phyloP scores from a whole-genome alignment of 2,797 vertebrate genomes.

The Paguma larvata region DNA sequence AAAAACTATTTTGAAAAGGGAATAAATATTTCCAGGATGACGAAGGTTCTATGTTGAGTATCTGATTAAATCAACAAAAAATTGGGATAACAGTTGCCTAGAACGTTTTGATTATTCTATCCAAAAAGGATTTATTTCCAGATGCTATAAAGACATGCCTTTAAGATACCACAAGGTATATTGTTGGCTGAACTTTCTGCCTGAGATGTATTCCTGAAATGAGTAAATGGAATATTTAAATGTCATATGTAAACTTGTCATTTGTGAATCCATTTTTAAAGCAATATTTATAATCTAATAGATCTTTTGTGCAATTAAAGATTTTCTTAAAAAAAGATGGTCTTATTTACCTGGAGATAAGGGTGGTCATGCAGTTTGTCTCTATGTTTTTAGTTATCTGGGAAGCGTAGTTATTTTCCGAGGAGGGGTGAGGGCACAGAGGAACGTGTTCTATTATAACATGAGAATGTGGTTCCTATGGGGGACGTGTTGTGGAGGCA shows the following conservation, averaged over 20 bases:
- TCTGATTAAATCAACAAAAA: constrained; percentile 48
- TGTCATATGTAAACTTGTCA: neutral
- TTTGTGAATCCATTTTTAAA: constrained; percentile 34
- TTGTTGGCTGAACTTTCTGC: neutral
- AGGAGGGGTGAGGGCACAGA: neutral
- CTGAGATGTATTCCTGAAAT: constrained; percentile 46
- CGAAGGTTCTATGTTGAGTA: neutral
- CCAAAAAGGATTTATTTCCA: neutral
- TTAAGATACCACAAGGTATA: neutral
- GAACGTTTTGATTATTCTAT: constrained; percentile 46
- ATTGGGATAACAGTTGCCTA: neutral
- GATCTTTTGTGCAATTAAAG: neutral
- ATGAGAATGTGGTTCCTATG: neutral
- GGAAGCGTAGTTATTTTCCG: neutral
- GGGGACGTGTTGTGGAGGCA: neutral
- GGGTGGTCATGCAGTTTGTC: neutral
- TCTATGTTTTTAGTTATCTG: neutral
- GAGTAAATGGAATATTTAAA: neutral
- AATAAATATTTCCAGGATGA: constrained; percentile 26
- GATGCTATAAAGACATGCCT: neutral
- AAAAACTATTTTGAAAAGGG: constrained; percentile 44
- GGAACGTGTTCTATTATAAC: neutral
- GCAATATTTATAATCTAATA: neutral
- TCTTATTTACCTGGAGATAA: constrained; percentile 54
- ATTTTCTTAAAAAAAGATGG: constrained; percentile 47